A percentile compares a stretch with the other conserved stretches of the same genome.
phyloP scores from a whole-genome alignment of 2,888 invertebrate genomes.

The Euclidia mi region DNA sequence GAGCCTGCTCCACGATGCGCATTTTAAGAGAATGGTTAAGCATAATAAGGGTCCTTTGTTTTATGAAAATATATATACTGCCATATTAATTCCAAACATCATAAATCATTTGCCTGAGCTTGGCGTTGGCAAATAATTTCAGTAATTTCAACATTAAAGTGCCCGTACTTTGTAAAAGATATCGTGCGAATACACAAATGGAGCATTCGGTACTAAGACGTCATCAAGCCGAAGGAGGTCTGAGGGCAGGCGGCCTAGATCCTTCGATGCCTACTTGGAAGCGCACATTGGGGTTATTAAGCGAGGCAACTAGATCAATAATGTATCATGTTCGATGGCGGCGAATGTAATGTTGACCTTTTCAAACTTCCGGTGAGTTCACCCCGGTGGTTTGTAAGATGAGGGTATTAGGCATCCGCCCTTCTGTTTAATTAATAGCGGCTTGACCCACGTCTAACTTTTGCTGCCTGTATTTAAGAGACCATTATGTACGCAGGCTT shows the following conservation, averaged over 20 bases:
- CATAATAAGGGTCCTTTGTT: background rate
- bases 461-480: conserved; percentile 55
- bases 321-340: conserved; percentile 55
- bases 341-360: conserved; percentile 59
- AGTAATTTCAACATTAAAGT: conserved; percentile 5
- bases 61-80: background rate
- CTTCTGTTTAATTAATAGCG: conserved; percentile 78
- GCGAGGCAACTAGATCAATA: conserved; percentile 53
- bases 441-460: conserved; percentile 77
- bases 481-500: conserved; percentile 40
- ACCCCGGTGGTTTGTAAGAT: conserved; percentile 58
- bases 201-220: conserved; percentile 25
- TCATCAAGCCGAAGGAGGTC: conserved; percentile 19
- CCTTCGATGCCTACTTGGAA: conserved; percentile 26
- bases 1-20: conserved; percentile 21
- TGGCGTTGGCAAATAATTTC: background rate
- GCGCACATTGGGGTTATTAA: conserved; percentile 35
- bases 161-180: background rate
- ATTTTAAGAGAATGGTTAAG: conserved; percentile 20
- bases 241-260: conserved; percentile 21
- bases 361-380: conserved; percentile 61
- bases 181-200: conserved; percentile 6
- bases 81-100: conserved; percentile 24
- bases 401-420: conserved; percentile 59
- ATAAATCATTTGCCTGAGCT: conserved; percentile 24